Percentiles rank a stretch among this genome's conserved stretches.
Conservation (phyloP, 2,888 invertebrate genomes). For the Tachystola acroxantha region DNA sequence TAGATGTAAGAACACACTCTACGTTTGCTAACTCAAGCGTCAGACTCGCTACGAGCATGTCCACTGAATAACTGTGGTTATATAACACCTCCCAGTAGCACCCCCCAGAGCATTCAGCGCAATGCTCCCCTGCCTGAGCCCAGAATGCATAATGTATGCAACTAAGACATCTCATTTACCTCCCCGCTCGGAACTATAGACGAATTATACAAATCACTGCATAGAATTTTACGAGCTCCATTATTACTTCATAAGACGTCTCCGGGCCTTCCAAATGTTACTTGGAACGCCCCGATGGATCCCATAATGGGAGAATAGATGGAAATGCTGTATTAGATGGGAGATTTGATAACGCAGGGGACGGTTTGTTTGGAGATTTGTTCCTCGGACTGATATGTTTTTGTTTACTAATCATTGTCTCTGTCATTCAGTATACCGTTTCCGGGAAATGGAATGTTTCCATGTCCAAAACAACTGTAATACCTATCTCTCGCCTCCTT, state of each 20-base stretch:
- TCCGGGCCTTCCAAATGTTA: conserved; percentile 18
- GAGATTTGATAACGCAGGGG: neutral
- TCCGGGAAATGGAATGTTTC: no score
- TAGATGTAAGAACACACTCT: no score
- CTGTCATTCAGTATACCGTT: no score
- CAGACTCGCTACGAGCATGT: no score
- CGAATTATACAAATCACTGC: conserved; percentile 49
- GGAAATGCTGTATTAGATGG: neutral
- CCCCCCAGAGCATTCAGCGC: neutral
- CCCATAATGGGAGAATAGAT: neutral
- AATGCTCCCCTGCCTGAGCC: neutral
- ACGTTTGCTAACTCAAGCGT: no score
- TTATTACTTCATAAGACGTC: conserved; percentile 38
- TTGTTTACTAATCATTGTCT: no score
- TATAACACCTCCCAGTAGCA: no score
- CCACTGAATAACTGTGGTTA: no score
- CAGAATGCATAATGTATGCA: conserved; percentile 8
- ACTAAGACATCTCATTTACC: conserved; percentile 4
- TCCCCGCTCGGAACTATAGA: neutral
- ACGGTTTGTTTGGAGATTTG: neutral
- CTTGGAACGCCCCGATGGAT: neutral
- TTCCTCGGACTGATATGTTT: no score
- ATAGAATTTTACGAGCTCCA: conserved; percentile 45
- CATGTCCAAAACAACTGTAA: no score
- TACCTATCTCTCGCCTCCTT: no score